Evolutionary conservation across 2,113 vertebrate genomes (phyloP).

Genomic region (Cynoglossus semilaevis): DNA sequence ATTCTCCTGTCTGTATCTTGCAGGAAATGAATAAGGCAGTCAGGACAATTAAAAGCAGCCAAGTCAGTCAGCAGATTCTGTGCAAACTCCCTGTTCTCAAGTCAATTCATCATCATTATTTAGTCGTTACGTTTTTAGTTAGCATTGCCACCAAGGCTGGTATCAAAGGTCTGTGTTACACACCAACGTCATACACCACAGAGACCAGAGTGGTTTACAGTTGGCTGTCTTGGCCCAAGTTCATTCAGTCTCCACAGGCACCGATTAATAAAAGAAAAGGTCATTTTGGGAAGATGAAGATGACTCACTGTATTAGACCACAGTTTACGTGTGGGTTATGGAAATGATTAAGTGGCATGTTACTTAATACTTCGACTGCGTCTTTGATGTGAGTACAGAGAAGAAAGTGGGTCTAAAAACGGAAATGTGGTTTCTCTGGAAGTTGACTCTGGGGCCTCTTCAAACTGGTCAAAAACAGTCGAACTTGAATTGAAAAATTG

Average conservation of each 20-base stretch:
- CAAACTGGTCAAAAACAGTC: too few relatives aligned
- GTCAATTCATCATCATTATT: constrained; percentile 37
- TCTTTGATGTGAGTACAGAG: constrained; percentile 2
- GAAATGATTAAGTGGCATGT: constrained; percentile 1
- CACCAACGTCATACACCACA: constrained; percentile 9
- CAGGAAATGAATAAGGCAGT: constrained; percentile 11
- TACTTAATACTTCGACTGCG: neutral
- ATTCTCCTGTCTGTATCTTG: constrained; percentile 35
- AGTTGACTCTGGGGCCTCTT: too few relatives aligned
- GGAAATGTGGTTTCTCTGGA: too few relatives aligned
- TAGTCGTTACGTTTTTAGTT: constrained; percentile 19
- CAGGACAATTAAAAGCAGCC: constrained; percentile 33
- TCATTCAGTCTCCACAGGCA: constrained; percentile 12
- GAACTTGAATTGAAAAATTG: too few relatives aligned
- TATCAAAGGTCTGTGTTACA: constrained; percentile 19
- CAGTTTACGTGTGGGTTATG: constrained; percentile 7
- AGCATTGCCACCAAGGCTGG: constrained; percentile 22
- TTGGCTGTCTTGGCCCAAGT: constrained; percentile 32
- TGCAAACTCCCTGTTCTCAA: constrained; percentile 3
- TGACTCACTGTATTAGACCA: constrained; percentile 1
- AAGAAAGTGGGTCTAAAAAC: too few relatives aligned
- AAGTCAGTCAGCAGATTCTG: constrained; percentile 10
- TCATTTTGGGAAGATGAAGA: constrained; percentile 19
- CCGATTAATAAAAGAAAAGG: constrained; percentile 29
- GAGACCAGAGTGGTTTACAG: constrained; percentile 24